phyloP scores from a whole-genome alignment of 2,113 vertebrate species.

The Isichthys henryi region DNA sequence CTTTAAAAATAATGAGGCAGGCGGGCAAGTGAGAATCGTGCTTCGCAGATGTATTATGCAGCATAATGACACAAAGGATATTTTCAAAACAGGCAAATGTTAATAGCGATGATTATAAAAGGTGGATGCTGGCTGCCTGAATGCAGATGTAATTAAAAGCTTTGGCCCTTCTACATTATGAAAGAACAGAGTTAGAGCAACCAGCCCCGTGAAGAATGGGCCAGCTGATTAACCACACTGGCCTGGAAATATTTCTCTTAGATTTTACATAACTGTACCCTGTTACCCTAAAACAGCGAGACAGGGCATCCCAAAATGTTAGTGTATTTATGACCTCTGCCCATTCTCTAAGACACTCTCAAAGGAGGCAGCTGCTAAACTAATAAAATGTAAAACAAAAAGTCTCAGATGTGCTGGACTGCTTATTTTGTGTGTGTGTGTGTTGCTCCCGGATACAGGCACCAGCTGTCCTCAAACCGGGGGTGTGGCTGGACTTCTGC shows the following conservation, averaged over 20 bases:
- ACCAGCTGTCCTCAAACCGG: slow-evolving; percentile 42
- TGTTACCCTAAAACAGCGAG: neutral
- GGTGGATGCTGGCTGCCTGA: neutral
- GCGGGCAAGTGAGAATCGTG: neutral
- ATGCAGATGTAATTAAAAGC: neutral
- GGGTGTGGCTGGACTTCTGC: slow-evolving; percentile 32
- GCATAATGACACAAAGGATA: neutral
- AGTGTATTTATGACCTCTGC: neutral
- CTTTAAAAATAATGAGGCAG: neutral
- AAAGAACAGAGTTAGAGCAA: neutral
- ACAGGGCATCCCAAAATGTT: neutral
- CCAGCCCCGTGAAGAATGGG: neutral
- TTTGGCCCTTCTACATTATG: neutral
- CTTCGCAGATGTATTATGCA: neutral
- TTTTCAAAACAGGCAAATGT: neutral
- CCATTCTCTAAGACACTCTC: neutral
- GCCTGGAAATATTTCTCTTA: neutral
- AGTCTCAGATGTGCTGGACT: neutral
- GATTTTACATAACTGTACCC: neutral
- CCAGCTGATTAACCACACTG: neutral
- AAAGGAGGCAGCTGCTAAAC: neutral
- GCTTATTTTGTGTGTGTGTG: neutral
- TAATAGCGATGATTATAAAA: neutral
- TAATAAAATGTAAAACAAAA: neutral
- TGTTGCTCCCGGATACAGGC: slow-evolving; percentile 20